Conservation (phyloP, 1,140 invertebrate species). For the Cyclina sinensis region DNA sequence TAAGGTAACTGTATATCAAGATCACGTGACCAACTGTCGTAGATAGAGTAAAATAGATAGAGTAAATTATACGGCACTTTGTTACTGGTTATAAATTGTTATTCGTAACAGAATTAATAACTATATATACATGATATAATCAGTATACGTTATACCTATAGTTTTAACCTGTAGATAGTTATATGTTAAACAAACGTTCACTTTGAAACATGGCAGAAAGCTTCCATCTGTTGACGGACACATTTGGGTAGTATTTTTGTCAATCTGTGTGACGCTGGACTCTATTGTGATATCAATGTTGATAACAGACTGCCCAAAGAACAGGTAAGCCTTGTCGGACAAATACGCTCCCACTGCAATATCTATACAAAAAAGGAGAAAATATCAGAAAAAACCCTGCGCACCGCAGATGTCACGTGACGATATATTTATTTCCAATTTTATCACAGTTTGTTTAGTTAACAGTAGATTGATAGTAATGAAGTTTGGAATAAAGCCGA, state of each 20-base stretch:
- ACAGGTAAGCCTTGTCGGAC: constrained; percentile 35
- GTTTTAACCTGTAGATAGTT: neutral
- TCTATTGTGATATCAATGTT: constrained; percentile 34
- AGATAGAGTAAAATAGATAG: too few relatives aligned
- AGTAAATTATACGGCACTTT: too few relatives aligned
- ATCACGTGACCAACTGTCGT: too few relatives aligned
- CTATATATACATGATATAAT: too few relatives aligned
- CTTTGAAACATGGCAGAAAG: neutral
- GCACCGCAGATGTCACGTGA: too few relatives aligned
- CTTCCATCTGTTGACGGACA: constrained; percentile 4
- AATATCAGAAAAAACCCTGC: neutral
- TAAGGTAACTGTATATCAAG: too few relatives aligned
- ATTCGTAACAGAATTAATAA: too few relatives aligned
- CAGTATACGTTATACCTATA: constrained; percentile 11
- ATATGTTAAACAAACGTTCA: constrained; percentile 13
- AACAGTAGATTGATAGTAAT: too few relatives aligned
- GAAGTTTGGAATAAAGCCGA: too few relatives aligned
- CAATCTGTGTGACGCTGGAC: constrained; percentile 20
- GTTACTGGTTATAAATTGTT: too few relatives aligned
- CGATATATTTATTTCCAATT: neutral
- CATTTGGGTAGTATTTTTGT: constrained; percentile 12
- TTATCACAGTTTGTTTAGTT: too few relatives aligned
- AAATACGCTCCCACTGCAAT: constrained; percentile 53
- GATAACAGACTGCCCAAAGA: constrained; percentile 44
- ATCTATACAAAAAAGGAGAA: constrained; percentile 20